These are phyloP conservation scores for Tauraco erythrolophus DNA, from an alignment of 2,113 vertebrate genomes.

Conservation along the genomic window DNA sequence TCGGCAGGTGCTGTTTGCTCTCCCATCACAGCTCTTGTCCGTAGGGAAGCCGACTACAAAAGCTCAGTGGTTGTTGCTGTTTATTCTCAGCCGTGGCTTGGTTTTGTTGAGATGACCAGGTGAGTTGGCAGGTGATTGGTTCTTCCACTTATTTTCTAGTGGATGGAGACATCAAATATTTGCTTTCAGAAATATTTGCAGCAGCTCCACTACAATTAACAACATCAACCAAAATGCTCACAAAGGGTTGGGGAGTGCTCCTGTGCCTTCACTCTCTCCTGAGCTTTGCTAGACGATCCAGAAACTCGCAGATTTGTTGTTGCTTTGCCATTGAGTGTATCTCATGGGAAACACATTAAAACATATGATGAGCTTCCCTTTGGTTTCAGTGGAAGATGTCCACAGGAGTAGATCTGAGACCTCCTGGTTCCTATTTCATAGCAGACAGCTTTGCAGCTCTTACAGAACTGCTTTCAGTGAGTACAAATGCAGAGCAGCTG, in stretches of 20 bases:
- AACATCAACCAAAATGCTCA: background rate
- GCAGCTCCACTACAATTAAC: background rate
- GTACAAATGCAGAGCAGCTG: background rate
- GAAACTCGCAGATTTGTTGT: background rate
- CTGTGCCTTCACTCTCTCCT: accelerated
- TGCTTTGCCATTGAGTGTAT: background rate
- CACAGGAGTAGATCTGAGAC: background rate
- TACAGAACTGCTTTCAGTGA: background rate
- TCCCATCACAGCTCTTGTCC: background rate
- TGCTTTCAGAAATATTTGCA: slow-evolving; percentile 14
- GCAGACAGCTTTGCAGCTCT: background rate
- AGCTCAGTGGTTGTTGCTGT: background rate
- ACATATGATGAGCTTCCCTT: background rate
- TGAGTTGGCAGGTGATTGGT: background rate
- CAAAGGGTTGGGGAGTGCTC: background rate
- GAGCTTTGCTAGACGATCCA: background rate
- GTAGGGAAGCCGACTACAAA: background rate
- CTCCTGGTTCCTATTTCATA: background rate
- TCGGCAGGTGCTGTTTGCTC: slow-evolving; percentile 54
- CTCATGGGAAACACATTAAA: background rate
- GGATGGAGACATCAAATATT: slow-evolving; percentile 57
- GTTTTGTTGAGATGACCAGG: slow-evolving; percentile 1
- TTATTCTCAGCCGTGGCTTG: background rate
- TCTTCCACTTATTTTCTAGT: background rate
- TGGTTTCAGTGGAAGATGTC: background rate